Evolutionary conservation across 1,140 invertebrate species (phyloP), one percentile per base, ranked within the genome.

Genomic region (Saxidomus purpurata): DNA sequence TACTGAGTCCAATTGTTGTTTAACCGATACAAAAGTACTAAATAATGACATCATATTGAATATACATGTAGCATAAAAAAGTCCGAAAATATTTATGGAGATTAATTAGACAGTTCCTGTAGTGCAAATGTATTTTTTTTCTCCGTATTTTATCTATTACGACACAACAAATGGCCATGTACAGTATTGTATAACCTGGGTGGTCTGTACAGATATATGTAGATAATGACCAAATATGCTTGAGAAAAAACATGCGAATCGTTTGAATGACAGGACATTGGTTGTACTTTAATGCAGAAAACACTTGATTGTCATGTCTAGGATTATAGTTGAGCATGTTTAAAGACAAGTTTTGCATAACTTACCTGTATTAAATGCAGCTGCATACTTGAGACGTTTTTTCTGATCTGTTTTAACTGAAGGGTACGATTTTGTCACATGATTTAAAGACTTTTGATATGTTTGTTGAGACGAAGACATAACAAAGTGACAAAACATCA

Each of bases 301-400:
- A 63, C n/a, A n/a, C n/a, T 63, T 28, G 19, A 63, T 63, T 63
- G 25, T 63, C 59, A 63, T 63, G 59, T 28, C 9, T 28, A 28
- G 59, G 59, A 63, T 63, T 28, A 63, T 28, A 63, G 59, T 63
- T 63, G 59, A 63, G 19, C 52, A 59, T 55, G 52, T 55, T n/a
- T 13, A 55, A 3, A 13, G 52, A 55, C 52, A 55, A 22, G 59
- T 28, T 43, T 43, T 63, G 59, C 59, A n/a, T 63, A n/a, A 63
- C 19, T 28, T 43, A 28, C n/a, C 19, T 28, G 4, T 63, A 63
- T 63, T 28, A 63, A n/a, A 63, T 63, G 59, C 59, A 63, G 59
- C 59, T 63, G 59, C 59, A 63, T 28, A 63, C 59, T 63, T 28
- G 59, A 63, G 59, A 63, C 19, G 25, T 63, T 63, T 63, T 28